Conservation (phyloP, 2,888 invertebrate species). For the Ariolimax columbianus region DNA sequence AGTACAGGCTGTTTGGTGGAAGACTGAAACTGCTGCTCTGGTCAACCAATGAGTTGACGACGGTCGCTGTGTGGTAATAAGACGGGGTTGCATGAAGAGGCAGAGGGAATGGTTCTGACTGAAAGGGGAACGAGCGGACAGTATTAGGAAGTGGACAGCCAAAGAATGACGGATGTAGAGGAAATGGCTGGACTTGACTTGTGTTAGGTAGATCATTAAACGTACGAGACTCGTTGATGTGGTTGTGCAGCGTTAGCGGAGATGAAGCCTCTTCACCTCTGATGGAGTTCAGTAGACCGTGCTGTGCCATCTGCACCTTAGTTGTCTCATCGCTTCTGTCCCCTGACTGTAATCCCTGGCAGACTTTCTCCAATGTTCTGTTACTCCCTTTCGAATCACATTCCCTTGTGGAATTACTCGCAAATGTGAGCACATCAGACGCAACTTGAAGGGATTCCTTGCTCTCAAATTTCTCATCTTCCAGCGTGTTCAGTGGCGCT, state of each 20-base stretch:
- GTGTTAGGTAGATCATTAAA: background rate
- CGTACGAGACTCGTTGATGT: background rate
- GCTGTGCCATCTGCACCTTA: background rate
- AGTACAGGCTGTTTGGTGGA: background rate
- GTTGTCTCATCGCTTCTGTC: background rate
- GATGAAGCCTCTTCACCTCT: background rate
- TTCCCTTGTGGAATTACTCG: background rate
- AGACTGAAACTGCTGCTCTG: background rate
- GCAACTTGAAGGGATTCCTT: background rate
- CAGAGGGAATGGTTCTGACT: background rate
- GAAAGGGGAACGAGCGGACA: background rate
- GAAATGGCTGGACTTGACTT: background rate
- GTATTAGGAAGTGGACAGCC: background rate
- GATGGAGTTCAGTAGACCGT: no score
- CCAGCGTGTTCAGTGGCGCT: background rate
- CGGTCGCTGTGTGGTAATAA: background rate
- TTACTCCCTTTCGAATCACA: background rate
- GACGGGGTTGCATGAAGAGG: background rate
- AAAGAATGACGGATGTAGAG: background rate
- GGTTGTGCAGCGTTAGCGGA: no score
- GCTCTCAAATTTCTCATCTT: background rate
- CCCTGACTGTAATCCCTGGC: background rate
- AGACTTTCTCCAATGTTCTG: background rate
- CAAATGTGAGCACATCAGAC: background rate
- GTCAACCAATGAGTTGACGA: background rate